Evolutionary conservation across 2,797 vertebrate species (phyloP).

Genomic region (Coregonus suidteri): DNA sequence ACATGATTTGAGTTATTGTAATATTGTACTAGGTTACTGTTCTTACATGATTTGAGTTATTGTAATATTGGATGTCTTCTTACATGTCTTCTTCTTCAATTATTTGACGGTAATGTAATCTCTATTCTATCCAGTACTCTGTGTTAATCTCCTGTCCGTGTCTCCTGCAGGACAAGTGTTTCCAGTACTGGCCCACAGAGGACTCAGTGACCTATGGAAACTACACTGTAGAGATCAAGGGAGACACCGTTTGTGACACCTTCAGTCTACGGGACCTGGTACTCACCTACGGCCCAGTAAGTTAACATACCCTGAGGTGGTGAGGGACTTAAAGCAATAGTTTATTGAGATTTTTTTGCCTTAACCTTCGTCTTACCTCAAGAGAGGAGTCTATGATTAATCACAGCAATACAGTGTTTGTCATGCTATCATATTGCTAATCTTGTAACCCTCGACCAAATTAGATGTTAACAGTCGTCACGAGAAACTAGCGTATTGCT

Average conservation of each 20-base stretch:
- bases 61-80: too few species aligned
- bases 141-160: neutral
- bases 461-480: too few species aligned
- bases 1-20: neutral
- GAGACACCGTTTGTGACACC: constrained; percentile 84
- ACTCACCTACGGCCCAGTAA: constrained; percentile 87
- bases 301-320: neutral
- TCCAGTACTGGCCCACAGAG: constrained; percentile 94
- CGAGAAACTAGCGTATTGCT: too few species aligned
- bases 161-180: constrained; percentile 90
- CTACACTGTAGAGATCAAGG: constrained; percentile 88
- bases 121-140: neutral
- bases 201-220: constrained; percentile 87
- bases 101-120: neutral
- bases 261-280: constrained; percentile 92
- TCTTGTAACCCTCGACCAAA: too few species aligned
- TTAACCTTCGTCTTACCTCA: constrained; percentile 5
- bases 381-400: neutral
- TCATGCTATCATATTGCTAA: neutral
- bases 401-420: neutral
- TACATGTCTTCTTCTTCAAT: neutral
- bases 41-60: too few species aligned
- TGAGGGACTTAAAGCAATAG: neutral
- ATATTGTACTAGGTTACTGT: neutral
- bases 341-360: neutral